Evolutionary conservation across 2,797 vertebrate species (phyloP), one percentile per base, ranked within the genome.

Genomic region (Gymnoscopelus braueri): DNA sequence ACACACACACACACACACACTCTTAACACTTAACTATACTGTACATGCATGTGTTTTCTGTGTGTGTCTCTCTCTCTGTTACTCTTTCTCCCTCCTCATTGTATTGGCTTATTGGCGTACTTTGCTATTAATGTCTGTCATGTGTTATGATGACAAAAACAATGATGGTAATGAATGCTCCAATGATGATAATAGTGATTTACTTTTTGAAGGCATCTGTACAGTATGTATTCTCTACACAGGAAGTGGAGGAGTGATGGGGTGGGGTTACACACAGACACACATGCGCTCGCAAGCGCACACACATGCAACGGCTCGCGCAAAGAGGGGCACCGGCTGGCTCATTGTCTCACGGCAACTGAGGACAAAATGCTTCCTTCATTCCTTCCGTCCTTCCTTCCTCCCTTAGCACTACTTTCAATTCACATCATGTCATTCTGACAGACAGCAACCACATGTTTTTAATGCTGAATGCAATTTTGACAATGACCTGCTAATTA

Each of bases 201-300:
- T 13, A 14, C 66, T 0, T 67, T n/a, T 52, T 2, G 15, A 3
- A 57, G 14, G n/a, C 35, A 53, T 47, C 49, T 44, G 15, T 12
- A 9, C 3, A 58, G 75, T 75, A 77, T 73, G 78, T 57, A 60
- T 72, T 80, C 71, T 63, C 71, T 60, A 88, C 68, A 86, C 80
- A 88, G 85, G 83, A 93, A 91, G 87, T 90, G 78, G 63, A 83
- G 74, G 77, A 74, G 80, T 71, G 65, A 85, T 90, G 93, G 19
- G 93, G 92, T 93, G 93, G 91, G 92, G 93, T 93, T 92, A 85
- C 83, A 64, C 60, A 19, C 57, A n/a, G 5, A 12, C 59, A 52
- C 14, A 55, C 24, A 58, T 70, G 52, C 60, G 0, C 58, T 23
- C 63, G 56, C 35, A 65, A 39, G 62, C 64, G 72, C 51, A 57